phyloP scores from a whole-genome alignment of 2,113 vertebrate species.

The Brachyhypopomus gauderio region DNA sequence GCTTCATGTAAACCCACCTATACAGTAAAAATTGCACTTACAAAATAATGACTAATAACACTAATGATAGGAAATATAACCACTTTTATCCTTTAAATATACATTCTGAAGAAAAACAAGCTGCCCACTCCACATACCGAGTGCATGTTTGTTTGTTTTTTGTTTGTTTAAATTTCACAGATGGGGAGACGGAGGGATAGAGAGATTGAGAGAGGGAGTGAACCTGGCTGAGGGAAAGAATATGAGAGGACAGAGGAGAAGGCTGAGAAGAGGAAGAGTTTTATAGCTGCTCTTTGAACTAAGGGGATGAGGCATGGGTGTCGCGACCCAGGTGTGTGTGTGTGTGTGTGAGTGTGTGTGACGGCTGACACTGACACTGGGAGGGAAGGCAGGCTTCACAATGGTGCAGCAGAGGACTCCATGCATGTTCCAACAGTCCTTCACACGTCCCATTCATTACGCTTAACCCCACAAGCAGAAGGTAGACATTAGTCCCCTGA shows the following conservation, averaged over 20 bases:
- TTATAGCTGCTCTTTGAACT: constrained; percentile 29
- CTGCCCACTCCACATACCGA: constrained; percentile 38
- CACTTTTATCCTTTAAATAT: constrained; percentile 36
- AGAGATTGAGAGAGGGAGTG: constrained; percentile 14
- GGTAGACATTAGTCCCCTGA: constrained; percentile 56
- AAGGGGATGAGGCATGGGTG: constrained; percentile 8
- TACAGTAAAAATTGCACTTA: constrained; percentile 57
- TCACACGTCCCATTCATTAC: constrained; percentile 66
- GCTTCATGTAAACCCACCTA: constrained; percentile 24
- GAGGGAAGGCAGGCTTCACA: constrained; percentile 45
- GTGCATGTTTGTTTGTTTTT: background rate
- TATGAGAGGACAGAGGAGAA: constrained; percentile 7
- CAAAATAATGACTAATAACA: constrained; percentile 50
- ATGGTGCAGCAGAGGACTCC: constrained; percentile 60
- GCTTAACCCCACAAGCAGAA: constrained; percentile 61
- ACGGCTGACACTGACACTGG: constrained; percentile 2
- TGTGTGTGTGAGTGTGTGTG: constrained; percentile 2
- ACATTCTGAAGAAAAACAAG: constrained; percentile 28
- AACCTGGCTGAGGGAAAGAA: constrained; percentile 4
- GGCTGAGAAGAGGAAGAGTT: background rate
- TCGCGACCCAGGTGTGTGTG: constrained; percentile 13
- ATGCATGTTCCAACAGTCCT: constrained; percentile 68
- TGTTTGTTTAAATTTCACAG: constrained; percentile 41
- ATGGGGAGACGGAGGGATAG: constrained; percentile 38
- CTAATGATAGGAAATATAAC: constrained; percentile 42